Percentiles rank a stretch among this genome's conserved stretches.
phyloP scores from a whole-genome alignment of 1,140 invertebrate genomes.

The Micrasema longulum region DNA sequence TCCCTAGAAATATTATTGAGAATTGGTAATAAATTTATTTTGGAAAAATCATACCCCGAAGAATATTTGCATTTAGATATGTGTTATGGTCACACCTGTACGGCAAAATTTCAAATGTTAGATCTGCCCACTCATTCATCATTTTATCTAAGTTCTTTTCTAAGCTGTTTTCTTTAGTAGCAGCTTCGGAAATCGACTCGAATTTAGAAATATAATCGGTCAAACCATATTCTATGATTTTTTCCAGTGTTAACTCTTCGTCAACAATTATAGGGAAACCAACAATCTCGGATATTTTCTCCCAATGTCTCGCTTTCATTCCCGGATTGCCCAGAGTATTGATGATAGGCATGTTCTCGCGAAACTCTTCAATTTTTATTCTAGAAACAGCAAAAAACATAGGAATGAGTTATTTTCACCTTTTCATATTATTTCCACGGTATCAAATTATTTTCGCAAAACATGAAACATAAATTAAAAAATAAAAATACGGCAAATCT shows the following conservation, averaged over 20 bases:
- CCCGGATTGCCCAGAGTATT: slow-evolving; percentile 94
- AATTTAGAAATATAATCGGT: slow-evolving; percentile 93
- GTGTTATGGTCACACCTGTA: slow-evolving; percentile 70
- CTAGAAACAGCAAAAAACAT: too few relatives aligned
- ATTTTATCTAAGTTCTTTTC: slow-evolving; percentile 92
- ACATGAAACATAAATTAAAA: too few relatives aligned
- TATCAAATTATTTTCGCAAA: too few relatives aligned
- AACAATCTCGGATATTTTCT: slow-evolving; percentile 94
- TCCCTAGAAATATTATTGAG: slow-evolving; percentile 72
- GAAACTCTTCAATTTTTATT: slow-evolving; percentile 88
- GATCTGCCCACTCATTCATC: slow-evolving; percentile 91
- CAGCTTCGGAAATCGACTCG: slow-evolving; percentile 92
- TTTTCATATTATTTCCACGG: too few relatives aligned
- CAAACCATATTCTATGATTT: slow-evolving; percentile 93
- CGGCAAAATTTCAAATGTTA: slow-evolving; percentile 82
- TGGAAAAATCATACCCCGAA: too few relatives aligned
- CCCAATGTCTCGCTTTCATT: slow-evolving; percentile 94
- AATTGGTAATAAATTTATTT: too few relatives aligned
- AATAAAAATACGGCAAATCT: too few relatives aligned
- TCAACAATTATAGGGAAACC: slow-evolving; percentile 93
- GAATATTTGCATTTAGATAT: too few relatives aligned
- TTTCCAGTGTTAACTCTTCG: slow-evolving; percentile 85
- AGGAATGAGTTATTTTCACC: too few relatives aligned
- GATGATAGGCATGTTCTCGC: slow-evolving; percentile 90
- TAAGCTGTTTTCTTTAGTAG: slow-evolving; percentile 94